Evolutionary conservation across 30 jellyfish, hydroid and myxozoan species (phyloP), one percentile per base, ranked within the genome.

Genomic region (Turritopsis dohrnii): DNA sequence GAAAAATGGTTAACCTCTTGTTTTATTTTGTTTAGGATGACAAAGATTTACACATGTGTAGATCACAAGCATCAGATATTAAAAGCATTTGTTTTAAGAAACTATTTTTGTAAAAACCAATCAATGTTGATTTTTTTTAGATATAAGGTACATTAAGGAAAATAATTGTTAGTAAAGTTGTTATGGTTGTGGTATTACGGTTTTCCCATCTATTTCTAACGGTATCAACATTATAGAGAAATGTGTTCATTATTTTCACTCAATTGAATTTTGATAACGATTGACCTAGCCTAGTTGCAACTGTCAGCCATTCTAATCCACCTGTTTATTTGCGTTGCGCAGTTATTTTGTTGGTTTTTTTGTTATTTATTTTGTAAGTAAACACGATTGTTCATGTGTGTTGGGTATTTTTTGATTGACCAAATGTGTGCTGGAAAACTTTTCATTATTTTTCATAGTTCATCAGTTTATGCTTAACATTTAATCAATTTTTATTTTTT

Each of bases 91-190:
- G 7, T 5, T 66, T 66, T 66, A 21, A 21, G 17, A 66, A 66
- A 21, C 76, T 66, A 66, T 66, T 21, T 66, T 66, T 66, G 76
- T 66, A 66, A 66, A 66, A 41, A 41, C 60, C 60, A 41, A 41
- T 41, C 60, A 41, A 41, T 41, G 60, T 41, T 41, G 60, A 41
- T 41, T 3, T 41, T 41, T 41, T 41, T 41, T n/a, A n/a, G n/a
- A 41, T 5, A 41, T 41, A 13, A 41, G 60, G 60, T 13, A 13
- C 60, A 13, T 41, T 41, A 41, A 41, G 13, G 9, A 41, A 41
- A 41, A 41, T 41, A 13, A 41, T 41, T 13, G 60, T 41, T 41
- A 41, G 5, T 41, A 41, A 13, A 41, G 13, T 41, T 41, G n/a
- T n/a, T n/a, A n/a, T n/a, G n/a, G n/a, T n/a, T n/a, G n/a, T n/a